A percentile compares a stretch with the other conserved stretches of the same genome.
Evolutionary conservation across 1,140 invertebrate genomes (phyloP).

Genomic region (Sitophilus oryzae): DNA sequence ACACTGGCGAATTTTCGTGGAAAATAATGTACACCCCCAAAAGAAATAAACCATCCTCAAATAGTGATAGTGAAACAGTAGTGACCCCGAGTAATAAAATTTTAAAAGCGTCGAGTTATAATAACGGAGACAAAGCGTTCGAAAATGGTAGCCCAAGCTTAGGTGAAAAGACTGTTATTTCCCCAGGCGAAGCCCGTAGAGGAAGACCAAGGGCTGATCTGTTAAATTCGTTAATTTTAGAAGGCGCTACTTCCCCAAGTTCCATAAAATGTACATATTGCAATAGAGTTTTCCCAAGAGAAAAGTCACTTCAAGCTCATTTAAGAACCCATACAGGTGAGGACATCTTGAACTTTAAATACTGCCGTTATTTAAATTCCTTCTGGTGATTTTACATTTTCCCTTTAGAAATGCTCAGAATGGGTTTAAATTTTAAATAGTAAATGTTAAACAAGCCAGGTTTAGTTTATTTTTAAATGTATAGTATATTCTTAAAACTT

Average conservation of each 20-base stretch:
- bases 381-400: not conserved
- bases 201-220: conserved; percentile 70
- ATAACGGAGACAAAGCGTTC: conserved; percentile 36
- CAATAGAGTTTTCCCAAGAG: conserved; percentile 70
- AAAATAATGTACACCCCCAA: conserved; percentile 41
- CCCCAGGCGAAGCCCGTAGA: conserved; percentile 45
- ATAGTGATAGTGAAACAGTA: conserved; percentile 28
- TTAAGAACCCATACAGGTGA: conserved; percentile 73
- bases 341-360: conserved; percentile 28
- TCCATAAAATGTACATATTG: conserved; percentile 71
- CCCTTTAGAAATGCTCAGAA: no score
- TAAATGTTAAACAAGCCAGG: no score
- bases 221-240: conserved; percentile 64
- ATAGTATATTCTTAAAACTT: not conserved
- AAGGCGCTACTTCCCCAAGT: conserved; percentile 65
- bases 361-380: conserved; percentile 27
- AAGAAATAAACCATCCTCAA: conserved; percentile 32
- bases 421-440: no score
- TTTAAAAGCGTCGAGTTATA: conserved; percentile 31
- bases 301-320: conserved; percentile 78
- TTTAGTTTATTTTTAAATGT: no score
- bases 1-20: conserved; percentile 2
- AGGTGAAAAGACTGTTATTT: conserved; percentile 33
- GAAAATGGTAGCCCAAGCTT: conserved; percentile 35
- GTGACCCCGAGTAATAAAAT: conserved; percentile 34